Evolutionary conservation across 2,113 vertebrate species (phyloP).

Genomic region (Gymnarchus niloticus): DNA sequence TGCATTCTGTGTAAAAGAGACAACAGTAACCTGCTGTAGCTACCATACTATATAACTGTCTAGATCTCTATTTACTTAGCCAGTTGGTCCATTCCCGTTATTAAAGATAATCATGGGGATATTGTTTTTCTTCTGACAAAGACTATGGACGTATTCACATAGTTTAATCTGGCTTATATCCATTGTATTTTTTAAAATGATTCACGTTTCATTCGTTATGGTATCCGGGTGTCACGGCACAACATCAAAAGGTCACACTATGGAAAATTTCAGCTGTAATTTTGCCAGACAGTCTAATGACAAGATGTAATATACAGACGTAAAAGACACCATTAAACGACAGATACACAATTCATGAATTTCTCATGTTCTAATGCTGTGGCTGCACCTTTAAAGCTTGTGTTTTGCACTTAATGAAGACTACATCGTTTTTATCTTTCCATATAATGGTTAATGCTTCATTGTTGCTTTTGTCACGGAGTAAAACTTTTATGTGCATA

Average conservation of each 20-base stretch:
- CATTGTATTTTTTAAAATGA: neutral
- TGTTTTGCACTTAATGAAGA: neutral
- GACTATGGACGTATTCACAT: neutral
- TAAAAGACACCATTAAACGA: neutral
- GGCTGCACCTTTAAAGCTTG: neutral
- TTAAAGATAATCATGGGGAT: neutral
- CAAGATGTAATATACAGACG: neutral
- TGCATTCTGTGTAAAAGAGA: neutral
- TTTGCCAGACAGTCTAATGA: neutral
- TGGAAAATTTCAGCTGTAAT: neutral
- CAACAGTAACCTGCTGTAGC: neutral
- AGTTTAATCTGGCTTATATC: neutral
- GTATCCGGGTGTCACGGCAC: neutral
- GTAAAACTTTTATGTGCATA: neutral
- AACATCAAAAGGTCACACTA: neutral
- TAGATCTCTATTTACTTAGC: neutral
- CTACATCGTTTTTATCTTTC: neutral
- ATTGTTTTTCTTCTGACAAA: neutral
- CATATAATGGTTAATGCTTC: neutral
- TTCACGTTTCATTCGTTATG: neutral
- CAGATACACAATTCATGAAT: neutral
- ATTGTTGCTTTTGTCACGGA: slow-evolving; percentile 8
- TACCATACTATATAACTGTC: neutral
- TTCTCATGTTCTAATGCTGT: neutral
- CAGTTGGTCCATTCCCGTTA: neutral